phyloP scores from a whole-genome alignment of 1,140 invertebrate genomes.

The Caenorhabditis brenneri region DNA sequence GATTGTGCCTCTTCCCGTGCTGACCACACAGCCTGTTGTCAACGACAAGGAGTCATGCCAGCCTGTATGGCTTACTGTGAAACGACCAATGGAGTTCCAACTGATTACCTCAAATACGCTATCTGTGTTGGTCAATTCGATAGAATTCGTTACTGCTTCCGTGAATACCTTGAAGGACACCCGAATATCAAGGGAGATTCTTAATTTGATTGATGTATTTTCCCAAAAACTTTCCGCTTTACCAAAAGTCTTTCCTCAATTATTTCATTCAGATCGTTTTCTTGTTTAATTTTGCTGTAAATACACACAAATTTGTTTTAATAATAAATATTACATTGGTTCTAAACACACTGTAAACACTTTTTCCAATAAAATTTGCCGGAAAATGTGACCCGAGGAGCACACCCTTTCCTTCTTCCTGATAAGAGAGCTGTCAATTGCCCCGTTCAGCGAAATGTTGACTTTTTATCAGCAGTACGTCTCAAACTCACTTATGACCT shows the following conservation, averaged over 20 bases:
- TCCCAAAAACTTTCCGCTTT: background rate
- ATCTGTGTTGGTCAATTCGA: constrained; percentile 67
- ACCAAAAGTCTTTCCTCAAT: background rate
- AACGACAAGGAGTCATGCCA: constrained; percentile 49
- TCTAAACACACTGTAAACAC: background rate
- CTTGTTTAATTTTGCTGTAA: background rate
- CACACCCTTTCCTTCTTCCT: no score
- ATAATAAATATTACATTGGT: constrained; percentile 19
- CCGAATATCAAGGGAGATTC: constrained; percentile 69
- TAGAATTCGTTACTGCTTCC: constrained; percentile 69
- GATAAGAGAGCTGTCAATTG: constrained; percentile 6
- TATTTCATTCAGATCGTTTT: background rate
- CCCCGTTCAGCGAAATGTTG: background rate
- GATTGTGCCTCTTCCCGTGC: constrained; percentile 57
- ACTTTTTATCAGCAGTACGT: background rate
- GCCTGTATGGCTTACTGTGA: constrained; percentile 65
- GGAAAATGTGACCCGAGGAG: constrained; percentile 23
- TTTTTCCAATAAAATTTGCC: background rate
- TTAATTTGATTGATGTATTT: constrained; percentile 8
- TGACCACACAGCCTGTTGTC: constrained; percentile 54
- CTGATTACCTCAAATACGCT: constrained; percentile 68
- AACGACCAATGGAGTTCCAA: constrained; percentile 70
- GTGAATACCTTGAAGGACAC: constrained; percentile 63
- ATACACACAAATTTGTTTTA: constrained; percentile 9
- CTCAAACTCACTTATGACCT: constrained; percentile 6